These are phyloP conservation scores for Drosophila lacicola DNA, from an alignment of 2,888 invertebrate species.

Conservation along the genomic window DNA sequence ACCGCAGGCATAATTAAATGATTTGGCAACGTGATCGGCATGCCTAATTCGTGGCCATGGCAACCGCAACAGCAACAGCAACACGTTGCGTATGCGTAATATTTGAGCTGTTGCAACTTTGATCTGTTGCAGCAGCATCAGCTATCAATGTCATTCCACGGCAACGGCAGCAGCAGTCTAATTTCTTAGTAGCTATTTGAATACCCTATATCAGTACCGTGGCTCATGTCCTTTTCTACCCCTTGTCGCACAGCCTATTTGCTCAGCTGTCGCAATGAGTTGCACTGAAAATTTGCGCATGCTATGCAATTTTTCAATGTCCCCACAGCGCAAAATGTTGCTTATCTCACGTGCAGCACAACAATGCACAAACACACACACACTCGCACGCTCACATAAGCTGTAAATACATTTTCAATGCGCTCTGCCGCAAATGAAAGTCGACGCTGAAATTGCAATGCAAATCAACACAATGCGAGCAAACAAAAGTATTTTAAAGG, in stretches of 20 bases:
- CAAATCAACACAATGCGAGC: conserved; percentile 20
- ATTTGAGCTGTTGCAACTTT: conserved; percentile 15
- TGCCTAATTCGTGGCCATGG: conserved; percentile 5
- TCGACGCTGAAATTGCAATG: conserved; percentile 31
- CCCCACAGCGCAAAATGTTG: conserved; percentile 37
- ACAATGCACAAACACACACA: conserved; percentile 6
- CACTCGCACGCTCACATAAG: not conserved
- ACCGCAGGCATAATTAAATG: conserved; percentile 57
- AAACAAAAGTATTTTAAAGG: conserved; percentile 1
- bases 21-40: conserved; percentile 59
- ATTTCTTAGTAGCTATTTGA: conserved; percentile 16
- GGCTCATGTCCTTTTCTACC: not conserved
- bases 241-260: conserved; percentile 38
- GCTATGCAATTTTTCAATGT: conserved; percentile 53
- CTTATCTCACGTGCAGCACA: conserved; percentile 71
- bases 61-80: conserved; percentile 15
- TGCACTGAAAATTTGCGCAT: conserved; percentile 33
- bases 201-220: conserved; percentile 10
- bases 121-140: conserved; percentile 13
- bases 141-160: conserved; percentile 10
- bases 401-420: conserved; percentile 24
- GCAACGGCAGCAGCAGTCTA: conserved; percentile 4
- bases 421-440: conserved; percentile 29
- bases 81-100: conserved; percentile 48
- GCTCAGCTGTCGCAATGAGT: conserved; percentile 43